Evolutionary conservation across 2,888 invertebrate species (phyloP).

Genomic region (Yponomeuta sedellus): DNA sequence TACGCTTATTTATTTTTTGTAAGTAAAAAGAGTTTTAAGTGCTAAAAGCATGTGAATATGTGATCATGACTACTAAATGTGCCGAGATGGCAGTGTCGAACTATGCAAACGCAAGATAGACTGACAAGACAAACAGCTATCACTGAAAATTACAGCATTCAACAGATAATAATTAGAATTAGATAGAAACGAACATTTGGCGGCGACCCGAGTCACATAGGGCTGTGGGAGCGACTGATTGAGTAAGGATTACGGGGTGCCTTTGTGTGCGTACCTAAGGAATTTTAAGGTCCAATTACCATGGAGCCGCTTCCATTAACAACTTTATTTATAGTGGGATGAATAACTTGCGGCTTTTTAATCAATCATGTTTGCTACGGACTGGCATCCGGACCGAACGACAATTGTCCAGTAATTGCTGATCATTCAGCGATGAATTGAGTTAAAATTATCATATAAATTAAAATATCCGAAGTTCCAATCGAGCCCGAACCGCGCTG

Average conservation of each 20-base stretch:
- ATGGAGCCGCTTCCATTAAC: conserved; percentile 58
- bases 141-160: background rate
- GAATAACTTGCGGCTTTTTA: conserved; percentile 69
- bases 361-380: conserved; percentile 60
- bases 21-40: background rate
- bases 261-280: conserved; percentile 44
- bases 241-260: conserved; percentile 13
- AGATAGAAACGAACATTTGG: background rate
- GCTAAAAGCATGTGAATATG: background rate
- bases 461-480: conserved; percentile 22
- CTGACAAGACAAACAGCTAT: conserved; percentile 8
- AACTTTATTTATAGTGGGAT: conserved; percentile 66
- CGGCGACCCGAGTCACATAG: background rate
- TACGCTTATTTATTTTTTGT: conserved; percentile 1
- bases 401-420: conserved; percentile 50
- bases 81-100: background rate
- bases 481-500: conserved; percentile 7
- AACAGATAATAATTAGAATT: conserved; percentile 2
- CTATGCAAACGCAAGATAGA: background rate
- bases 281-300: conserved; percentile 68
- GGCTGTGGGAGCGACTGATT: background rate
- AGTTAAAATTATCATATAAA: conserved; percentile 28
- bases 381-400: conserved; percentile 50
- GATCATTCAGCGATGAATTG: conserved; percentile 35
- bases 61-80: background rate